Conservation (phyloP, 2,888 invertebrate genomes). For the Dynastes maya region DNA sequence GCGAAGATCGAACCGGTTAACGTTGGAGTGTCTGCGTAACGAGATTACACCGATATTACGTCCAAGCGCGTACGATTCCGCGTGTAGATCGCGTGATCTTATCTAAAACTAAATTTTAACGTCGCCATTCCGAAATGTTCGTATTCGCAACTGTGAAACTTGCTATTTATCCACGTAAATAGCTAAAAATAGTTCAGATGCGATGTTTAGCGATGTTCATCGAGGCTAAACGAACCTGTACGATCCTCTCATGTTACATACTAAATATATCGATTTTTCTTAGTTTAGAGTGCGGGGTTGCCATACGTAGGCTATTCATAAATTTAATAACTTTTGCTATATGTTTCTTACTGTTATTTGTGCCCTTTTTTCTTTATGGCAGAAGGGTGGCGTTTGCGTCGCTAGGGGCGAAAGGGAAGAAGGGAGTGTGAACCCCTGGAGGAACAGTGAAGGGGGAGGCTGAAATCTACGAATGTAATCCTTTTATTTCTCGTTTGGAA, state of each 20-base stretch:
- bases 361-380: constrained; percentile 36
- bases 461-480: constrained; percentile 23
- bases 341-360: constrained; percentile 44
- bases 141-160: background rate
- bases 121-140: background rate
- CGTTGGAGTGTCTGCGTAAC: background rate
- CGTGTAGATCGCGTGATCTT: constrained; percentile 7
- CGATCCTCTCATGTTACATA: constrained; percentile 24
- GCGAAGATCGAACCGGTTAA: constrained; percentile 26
- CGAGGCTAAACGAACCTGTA: background rate
- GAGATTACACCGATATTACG: background rate
- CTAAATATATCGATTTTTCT: constrained; percentile 50
- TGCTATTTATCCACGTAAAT: background rate
- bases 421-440: background rate
- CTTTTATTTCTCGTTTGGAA: constrained; percentile 23
- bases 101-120: constrained; percentile 19
- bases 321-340: constrained; percentile 50
- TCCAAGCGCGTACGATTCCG: background rate
- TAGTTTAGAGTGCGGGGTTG: constrained; percentile 41
- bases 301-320: constrained; percentile 41
- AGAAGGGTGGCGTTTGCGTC: constrained; percentile 20
- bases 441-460: background rate
- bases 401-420: constrained; percentile 3
- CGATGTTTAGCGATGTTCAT: background rate
- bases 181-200: constrained; percentile 18